Base-by-base conservation (phyloP, 1,140 invertebrate genomes). In the Heliothis subflexa region DNA sequence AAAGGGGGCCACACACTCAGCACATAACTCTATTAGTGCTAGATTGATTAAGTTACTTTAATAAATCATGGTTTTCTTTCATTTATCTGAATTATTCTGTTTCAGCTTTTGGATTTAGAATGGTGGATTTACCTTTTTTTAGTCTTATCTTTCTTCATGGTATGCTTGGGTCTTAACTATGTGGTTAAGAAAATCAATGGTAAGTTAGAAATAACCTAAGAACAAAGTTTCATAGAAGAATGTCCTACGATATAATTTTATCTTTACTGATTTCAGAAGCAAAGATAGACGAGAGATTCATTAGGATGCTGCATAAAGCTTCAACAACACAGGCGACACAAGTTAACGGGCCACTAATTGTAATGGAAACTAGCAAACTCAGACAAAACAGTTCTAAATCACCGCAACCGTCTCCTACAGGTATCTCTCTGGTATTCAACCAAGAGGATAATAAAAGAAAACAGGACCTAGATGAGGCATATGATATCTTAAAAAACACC, bases 151-250 rank as follows among this genome's bases (percentile, higher is more conserved):
- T 54, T 87, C 3, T 90, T 89, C 64, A 13, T 84, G 9, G 55
- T 61, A 3, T 84, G 80, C 72, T 45, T 91, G 14, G 47, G 86
- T 3, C 78, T 91, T 16, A 91, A 90, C 74, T 90, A 84, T 50
- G 73, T 88, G 14, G 83, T 91, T 12, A 92, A 90, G 68, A 87
- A 85, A 77, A 80, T 91, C 47, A 92, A 91, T 79, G 89, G 90
- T 92, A 83, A 80, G n/a, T 78, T 12, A 50, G 9, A 21, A 18
- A 5, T 40, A 45, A n/a, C 61, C 5, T 0, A 10, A 40, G 25
- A 50, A 21, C 16, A 13, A 14, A 62, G 33, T 40, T 45, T 4
- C n/a, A 14, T 0, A 62, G 12, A 59, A 21, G 16, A 21, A 2
- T 28, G 2, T 61, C 0, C 12, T 14, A 14, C 33, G 49, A 25